Conservation (phyloP, 1,140 invertebrate species). For the Oreohelix idahoensis region DNA sequence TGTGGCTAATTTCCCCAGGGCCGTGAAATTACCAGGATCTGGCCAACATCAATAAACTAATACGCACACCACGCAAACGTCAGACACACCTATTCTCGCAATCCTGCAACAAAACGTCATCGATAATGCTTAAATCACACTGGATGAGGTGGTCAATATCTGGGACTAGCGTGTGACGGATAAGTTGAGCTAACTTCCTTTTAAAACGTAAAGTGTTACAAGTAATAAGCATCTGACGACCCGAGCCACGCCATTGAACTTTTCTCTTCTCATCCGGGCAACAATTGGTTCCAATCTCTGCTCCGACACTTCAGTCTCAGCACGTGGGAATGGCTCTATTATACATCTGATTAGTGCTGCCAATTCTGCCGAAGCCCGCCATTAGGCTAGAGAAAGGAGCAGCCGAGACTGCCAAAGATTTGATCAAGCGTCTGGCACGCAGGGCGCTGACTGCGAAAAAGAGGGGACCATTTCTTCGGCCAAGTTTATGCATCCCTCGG, state of each 20-base stretch:
- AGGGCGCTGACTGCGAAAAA: neutral
- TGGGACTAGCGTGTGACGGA: neutral
- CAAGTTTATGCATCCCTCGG: conserved; percentile 29
- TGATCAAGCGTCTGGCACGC: conserved; percentile 21
- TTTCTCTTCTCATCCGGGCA: conserved; percentile 29
- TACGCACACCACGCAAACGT: neutral
- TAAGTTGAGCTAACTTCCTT: neutral
- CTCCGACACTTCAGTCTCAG: conserved; percentile 22
- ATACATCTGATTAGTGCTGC: conserved; percentile 35
- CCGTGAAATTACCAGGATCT: neutral
- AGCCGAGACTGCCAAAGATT: conserved; percentile 22
- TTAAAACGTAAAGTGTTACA: neutral
- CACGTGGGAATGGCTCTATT: conserved; percentile 33
- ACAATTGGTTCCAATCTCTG: conserved; percentile 35
- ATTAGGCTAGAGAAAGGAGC: conserved; percentile 18
- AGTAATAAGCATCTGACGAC: conserved; percentile 6
- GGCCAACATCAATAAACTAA: neutral
- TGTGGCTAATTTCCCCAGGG: neutral
- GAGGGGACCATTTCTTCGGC: neutral
- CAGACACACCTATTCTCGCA: neutral
- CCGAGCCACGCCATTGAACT: conserved; percentile 10
- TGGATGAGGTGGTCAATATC: neutral
- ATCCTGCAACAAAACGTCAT: neutral
- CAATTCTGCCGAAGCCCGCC: conserved; percentile 15
- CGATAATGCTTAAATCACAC: neutral